A percentile compares a stretch with the other conserved stretches of the same genome.
phyloP scores from a whole-genome alignment of 1,140 invertebrate species.

The Phocides pigmalion region DNA sequence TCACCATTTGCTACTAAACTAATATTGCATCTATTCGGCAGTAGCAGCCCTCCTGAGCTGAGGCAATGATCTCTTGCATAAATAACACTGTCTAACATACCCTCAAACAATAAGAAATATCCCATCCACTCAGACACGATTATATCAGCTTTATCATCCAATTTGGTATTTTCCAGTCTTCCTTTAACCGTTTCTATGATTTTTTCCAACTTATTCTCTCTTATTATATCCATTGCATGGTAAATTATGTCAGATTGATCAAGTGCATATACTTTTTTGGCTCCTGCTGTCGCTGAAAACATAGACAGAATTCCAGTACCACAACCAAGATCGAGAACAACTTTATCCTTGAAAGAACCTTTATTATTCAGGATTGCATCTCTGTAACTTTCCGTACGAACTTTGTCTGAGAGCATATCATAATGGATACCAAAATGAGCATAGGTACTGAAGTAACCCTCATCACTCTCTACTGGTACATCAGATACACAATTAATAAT shows the following conservation, averaged over 20 bases:
- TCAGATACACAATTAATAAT: slow-evolving; percentile 76
- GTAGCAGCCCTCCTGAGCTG: slow-evolving; percentile 88
- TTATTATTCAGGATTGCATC: slow-evolving; percentile 96
- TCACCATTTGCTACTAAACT: slow-evolving; percentile 95
- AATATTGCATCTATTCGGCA: slow-evolving; percentile 96
- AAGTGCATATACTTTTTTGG: slow-evolving; percentile 95
- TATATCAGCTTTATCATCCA: slow-evolving; percentile 96
- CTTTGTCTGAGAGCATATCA: slow-evolving; percentile 96
- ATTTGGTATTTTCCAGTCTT: slow-evolving; percentile 94
- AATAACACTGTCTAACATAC: slow-evolving; percentile 97
- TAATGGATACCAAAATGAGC: slow-evolving; percentile 99
- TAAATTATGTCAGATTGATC: slow-evolving; percentile 95
- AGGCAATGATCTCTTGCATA: slow-evolving; percentile 96
- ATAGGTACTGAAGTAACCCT: slow-evolving; percentile 97
- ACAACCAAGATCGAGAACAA: slow-evolving; percentile 96
- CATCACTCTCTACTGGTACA: slow-evolving; percentile 85
- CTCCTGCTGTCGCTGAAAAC: slow-evolving; percentile 97
- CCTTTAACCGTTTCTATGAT: slow-evolving; percentile 89
- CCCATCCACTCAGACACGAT: slow-evolving; percentile 99
- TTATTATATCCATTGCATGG: slow-evolving; percentile 92
- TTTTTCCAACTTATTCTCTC: slow-evolving; percentile 87
- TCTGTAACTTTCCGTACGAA: slow-evolving; percentile 96
- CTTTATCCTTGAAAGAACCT: slow-evolving; percentile 88
- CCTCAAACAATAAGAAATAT: slow-evolving; percentile 98
- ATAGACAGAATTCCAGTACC: slow-evolving; percentile 97